Evolutionary conservation across 2,113 vertebrate genomes (phyloP), one percentile per base, ranked within the genome.

Genomic region (Lontra canadensis): DNA sequence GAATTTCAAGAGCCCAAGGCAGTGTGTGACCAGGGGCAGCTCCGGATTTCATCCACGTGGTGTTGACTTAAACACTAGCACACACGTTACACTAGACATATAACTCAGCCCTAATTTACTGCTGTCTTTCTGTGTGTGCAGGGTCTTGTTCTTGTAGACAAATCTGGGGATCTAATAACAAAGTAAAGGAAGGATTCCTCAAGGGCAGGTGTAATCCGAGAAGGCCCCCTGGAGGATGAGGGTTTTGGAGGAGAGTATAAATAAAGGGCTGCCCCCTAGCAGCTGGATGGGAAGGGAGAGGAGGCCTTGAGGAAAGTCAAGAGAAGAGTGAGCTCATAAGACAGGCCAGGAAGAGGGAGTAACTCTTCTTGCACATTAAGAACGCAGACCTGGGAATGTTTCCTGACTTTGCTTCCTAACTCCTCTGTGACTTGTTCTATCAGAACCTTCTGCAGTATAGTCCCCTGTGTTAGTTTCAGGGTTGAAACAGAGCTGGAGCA

Each of bases 161-260:
- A 44, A 95, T 97, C 95, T 96, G 91, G 65, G 90, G 95, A 96
- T 97, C 97, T 96, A 94, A 96, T 98, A 94, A 96, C 98, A 97
- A 97, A 98, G 96, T 69, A 71, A 95, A 97, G 94, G 96, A 96
- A 97, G 91, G 90, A 84, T 88, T 87, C 92, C 59, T 94, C 36
- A 80, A 96, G 94, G 90, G 83, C 83, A 91, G 78, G 36, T 97
- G 96, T 98, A 97, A 97, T 42, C 88, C 52, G 96, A 97, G 94
- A 55, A 44, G 87, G 71, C 89, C 88, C 88, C 90, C 85, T 93
- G 82, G 96, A 93, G 95, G 78, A 88, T 44, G 90, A 55, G 84
- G 83, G 90, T 65, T 96, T 95, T 44, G 36, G 61, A 80, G 94
- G 91, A 59, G 85, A 11, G 36, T 69, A 83, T 94, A 95, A 94